phyloP scores from a whole-genome alignment of 2,888 invertebrate species.

The Parnassius apollo region DNA sequence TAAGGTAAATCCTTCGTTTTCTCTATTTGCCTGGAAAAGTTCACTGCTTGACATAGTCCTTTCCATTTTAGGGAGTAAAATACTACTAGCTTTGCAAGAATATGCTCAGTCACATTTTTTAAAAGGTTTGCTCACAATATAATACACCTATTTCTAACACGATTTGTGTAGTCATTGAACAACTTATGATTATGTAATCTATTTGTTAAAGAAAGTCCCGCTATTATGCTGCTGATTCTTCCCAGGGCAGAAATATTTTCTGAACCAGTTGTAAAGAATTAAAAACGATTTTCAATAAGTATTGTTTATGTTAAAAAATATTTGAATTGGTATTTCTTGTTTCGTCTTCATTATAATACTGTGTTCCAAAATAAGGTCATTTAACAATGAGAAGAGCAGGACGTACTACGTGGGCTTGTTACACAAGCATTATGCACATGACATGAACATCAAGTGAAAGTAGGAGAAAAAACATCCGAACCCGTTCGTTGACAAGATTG shows the following conservation, averaged over 20 bases:
- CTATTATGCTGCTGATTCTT: too few species aligned
- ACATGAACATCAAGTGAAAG: slow-evolving; percentile 49
- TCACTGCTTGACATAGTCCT: too few species aligned
- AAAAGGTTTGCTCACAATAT: background rate
- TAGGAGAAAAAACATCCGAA: slow-evolving; percentile 43
- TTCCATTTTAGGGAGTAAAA: too few species aligned
- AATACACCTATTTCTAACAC: too few species aligned
- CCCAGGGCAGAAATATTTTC: too few species aligned
- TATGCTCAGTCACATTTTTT: background rate
- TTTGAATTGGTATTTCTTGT: background rate
- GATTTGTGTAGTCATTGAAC: background rate
- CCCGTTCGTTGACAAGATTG: slow-evolving; percentile 54
- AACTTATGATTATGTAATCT: background rate
- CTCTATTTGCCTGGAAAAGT: too few species aligned
- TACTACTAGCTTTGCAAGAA: background rate
- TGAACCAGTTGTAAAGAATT: too few species aligned
- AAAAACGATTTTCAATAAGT: too few species aligned
- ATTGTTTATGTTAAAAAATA: background rate
- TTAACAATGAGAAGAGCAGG: slow-evolving; percentile 19
- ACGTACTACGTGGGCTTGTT: slow-evolving; percentile 9
- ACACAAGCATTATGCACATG: slow-evolving; percentile 31
- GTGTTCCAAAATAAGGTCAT: background rate
- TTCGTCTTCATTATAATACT: background rate
- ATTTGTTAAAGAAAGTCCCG: background rate
- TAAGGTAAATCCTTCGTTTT: too few species aligned